Evolutionary conservation across 2,888 invertebrate species (phyloP).

Genomic region (Coelinius sp.): DNA sequence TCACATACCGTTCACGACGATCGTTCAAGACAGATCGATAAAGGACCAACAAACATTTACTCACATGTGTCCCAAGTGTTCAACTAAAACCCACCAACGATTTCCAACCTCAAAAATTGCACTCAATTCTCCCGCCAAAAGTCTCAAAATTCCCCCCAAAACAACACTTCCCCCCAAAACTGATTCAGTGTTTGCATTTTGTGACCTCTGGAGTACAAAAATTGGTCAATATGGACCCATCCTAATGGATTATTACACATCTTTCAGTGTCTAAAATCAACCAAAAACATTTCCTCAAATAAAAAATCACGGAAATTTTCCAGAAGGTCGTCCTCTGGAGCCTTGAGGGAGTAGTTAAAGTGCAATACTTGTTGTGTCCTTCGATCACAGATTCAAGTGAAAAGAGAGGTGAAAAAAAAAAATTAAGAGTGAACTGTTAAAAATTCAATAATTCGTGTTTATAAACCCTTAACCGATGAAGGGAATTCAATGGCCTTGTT

Average conservation of each 20-base stretch:
- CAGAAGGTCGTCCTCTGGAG: background rate
- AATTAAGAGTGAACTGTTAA: background rate
- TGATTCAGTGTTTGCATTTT: no score
- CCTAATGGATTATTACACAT: no score
- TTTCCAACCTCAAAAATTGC: no score
- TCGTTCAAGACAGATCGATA: conserved; percentile 47
- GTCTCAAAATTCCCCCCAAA: no score
- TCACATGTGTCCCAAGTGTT: background rate
- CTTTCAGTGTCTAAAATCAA: no score
- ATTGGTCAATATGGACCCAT: no score
- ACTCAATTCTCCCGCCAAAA: background rate
- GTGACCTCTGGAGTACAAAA: no score
- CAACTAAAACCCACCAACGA: background rate
- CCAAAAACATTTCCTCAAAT: no score
- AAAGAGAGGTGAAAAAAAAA: background rate
- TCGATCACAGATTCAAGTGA: background rate
- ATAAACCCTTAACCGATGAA: conserved; percentile 8
- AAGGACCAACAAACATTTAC: conserved; percentile 18
- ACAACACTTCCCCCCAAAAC: no score
- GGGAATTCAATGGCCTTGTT: background rate
- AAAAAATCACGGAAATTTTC: conserved; percentile 17
- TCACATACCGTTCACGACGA: conserved; percentile 58
- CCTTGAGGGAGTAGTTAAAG: background rate
- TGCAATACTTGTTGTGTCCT: conserved; percentile 2
- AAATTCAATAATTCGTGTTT: background rate